phyloP scores from a whole-genome alignment of 92 coral and sea anemone genomes.

The Palythoa grandis region DNA sequence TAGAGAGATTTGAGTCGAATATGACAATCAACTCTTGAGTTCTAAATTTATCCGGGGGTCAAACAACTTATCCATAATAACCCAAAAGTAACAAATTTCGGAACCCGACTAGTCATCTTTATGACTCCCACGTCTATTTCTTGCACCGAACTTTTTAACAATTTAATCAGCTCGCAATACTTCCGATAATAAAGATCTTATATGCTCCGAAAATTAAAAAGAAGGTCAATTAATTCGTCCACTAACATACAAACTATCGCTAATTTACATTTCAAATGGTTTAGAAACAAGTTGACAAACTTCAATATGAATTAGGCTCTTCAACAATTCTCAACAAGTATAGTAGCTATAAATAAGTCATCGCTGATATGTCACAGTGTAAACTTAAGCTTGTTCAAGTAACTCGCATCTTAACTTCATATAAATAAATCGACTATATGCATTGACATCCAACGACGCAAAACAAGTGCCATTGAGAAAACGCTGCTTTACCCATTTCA shows the following conservation, averaged over 20 bases:
- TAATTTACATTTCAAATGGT: slow-evolving; percentile 63
- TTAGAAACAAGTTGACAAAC: slow-evolving; percentile 61
- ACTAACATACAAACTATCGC: slow-evolving; percentile 46
- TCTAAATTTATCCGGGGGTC: slow-evolving; percentile 77
- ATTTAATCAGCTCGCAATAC: slow-evolving; percentile 49
- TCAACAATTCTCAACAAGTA: slow-evolving; percentile 46
- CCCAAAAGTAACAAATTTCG: slow-evolving; percentile 12
- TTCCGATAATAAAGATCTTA: slow-evolving; percentile 54
- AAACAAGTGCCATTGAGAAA: slow-evolving; percentile 60
- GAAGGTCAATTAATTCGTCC: slow-evolving; percentile 61
- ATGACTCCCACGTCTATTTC: slow-evolving; percentile 47
- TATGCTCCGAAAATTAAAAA: slow-evolving; percentile 66
- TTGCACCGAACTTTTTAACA: slow-evolving; percentile 33
- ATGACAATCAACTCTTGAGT: slow-evolving; percentile 61
- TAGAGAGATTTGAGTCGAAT: slow-evolving; percentile 47
- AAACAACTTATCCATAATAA: slow-evolving; percentile 59
- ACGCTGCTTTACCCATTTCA: slow-evolving; percentile 52
- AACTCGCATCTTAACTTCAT: slow-evolving; percentile 10
- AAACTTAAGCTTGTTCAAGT: slow-evolving; percentile 42
- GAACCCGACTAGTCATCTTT: neutral
- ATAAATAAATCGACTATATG: neutral
- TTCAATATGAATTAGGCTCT: slow-evolving; percentile 60
- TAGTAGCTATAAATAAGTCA: slow-evolving; percentile 50
- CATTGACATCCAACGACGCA: slow-evolving; percentile 24
- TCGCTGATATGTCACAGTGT: slow-evolving; percentile 34